phyloP scores from a whole-genome alignment of 2,888 invertebrate species.

The Tiliacea aurago region DNA sequence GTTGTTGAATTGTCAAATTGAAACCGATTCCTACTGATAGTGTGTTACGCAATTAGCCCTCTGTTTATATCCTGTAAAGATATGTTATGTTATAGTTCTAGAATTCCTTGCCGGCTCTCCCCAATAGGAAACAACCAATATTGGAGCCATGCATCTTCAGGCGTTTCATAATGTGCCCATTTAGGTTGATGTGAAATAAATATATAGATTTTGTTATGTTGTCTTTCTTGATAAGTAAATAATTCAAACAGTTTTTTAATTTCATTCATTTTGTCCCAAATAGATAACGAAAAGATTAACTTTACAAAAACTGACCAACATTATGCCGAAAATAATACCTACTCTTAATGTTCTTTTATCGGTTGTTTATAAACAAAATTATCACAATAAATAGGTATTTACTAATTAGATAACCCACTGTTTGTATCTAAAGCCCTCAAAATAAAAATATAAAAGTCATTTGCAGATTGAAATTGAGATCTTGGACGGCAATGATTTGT shows the following conservation, averaged over 20 bases:
- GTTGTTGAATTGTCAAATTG: no score
- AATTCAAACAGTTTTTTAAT: not conserved
- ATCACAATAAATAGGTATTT: conserved; percentile 43
- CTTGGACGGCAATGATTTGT: conserved; percentile 17
- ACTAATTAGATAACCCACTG: conserved; percentile 23
- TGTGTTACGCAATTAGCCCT: no score
- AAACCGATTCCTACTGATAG: no score
- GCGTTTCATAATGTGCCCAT: not conserved
- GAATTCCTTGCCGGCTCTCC: not conserved
- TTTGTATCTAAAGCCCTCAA: conserved; percentile 8
- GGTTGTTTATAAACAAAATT: conserved; percentile 46
- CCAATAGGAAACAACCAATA: not conserved
- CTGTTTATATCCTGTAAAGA: not conserved
- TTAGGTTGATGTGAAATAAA: not conserved
- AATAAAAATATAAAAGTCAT: conserved; percentile 14
- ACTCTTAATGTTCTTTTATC: conserved; percentile 29
- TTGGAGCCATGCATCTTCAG: not conserved
- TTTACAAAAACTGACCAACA: conserved; percentile 23
- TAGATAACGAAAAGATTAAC: conserved; percentile 27
- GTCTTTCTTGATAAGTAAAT: not conserved
- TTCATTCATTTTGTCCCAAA: conserved; percentile 24
- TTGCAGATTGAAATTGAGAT: conserved; percentile 36
- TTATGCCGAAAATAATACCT: conserved; percentile 25
- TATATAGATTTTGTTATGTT: not conserved
- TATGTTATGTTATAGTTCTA: not conserved